These are phyloP conservation scores for Protodeltote pygarga DNA, from an alignment of 2,888 invertebrate species.

Conservation along the genomic window DNA sequence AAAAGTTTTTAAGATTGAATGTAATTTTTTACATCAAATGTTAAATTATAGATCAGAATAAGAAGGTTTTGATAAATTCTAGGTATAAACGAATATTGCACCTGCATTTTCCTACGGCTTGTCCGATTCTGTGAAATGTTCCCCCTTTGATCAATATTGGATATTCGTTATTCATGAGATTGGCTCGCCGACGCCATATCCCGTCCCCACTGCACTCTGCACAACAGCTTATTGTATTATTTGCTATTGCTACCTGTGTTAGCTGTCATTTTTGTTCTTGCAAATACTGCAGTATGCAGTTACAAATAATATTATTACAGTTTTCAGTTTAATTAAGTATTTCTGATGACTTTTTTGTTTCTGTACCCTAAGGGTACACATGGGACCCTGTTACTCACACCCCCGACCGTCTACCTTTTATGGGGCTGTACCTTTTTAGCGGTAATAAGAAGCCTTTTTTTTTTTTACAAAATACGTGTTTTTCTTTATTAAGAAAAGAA, in stretches of 20 bases:
- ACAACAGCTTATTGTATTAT: constrained; percentile 50
- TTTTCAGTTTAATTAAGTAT: constrained; percentile 3
- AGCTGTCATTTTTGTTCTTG: constrained; percentile 28
- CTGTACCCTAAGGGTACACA: too few species aligned
- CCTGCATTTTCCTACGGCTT: constrained; percentile 36
- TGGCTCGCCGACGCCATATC: constrained; percentile 43
- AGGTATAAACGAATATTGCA: constrained; percentile 34
- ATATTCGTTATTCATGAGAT: constrained; percentile 71
- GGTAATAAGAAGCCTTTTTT: too few species aligned
- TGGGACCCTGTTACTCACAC: too few species aligned
- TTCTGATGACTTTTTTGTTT: too few species aligned
- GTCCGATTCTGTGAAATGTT: constrained; percentile 51
- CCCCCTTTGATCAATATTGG: constrained; percentile 65
- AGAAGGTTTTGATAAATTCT: constrained; percentile 1
- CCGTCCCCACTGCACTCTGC: constrained; percentile 41
- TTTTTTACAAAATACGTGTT: too few species aligned
- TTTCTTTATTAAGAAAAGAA: too few species aligned
- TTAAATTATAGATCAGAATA: not conserved
- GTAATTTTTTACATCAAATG: not conserved
- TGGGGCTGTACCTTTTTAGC: too few species aligned
- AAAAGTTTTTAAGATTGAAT: not conserved
- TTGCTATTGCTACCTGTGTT: constrained; percentile 31
- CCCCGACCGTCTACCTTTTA: too few species aligned
- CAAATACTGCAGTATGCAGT: too few species aligned
- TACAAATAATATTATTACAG: constrained; percentile 11